Percentiles rank a stretch among this genome's conserved stretches.
phyloP scores from a whole-genome alignment of 2,113 vertebrate species.

The Cettia cetti region DNA sequence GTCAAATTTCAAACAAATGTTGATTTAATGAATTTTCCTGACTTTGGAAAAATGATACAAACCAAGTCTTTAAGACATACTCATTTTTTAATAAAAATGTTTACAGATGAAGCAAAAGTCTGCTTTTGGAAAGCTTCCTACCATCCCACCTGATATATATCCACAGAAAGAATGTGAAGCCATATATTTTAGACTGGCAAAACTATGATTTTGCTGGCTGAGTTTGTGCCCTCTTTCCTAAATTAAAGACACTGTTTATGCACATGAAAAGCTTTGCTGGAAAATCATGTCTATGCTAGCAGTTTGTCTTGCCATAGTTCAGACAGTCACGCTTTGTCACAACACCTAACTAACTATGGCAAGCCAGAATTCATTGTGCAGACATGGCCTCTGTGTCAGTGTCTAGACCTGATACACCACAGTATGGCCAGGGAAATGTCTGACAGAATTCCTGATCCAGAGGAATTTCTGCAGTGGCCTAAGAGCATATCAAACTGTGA shows the following conservation, averaged over 20 bases:
- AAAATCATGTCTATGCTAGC: background rate
- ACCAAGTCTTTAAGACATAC: background rate
- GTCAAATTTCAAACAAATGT: background rate
- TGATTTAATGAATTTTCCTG: conserved; percentile 39
- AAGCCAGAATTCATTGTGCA: background rate
- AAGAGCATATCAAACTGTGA: background rate
- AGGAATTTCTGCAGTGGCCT: background rate
- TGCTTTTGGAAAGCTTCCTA: conserved; percentile 3
- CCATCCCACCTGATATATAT: background rate
- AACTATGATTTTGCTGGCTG: background rate
- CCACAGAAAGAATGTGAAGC: background rate
- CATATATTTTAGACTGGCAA: background rate
- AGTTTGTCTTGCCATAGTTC: background rate
- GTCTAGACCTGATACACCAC: background rate
- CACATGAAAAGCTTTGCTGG: background rate
- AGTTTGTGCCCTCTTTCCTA: background rate
- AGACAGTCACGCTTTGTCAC: background rate
- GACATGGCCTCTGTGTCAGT: background rate
- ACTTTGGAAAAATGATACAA: background rate
- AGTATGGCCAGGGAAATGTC: background rate
- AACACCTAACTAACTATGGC: background rate
- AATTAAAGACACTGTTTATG: background rate
- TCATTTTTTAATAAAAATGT: conserved; percentile 29
- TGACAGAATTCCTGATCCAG: background rate
- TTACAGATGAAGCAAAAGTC: conserved; percentile 3